A percentile compares a stretch with the other conserved stretches of the same genome.
Conservation (phyloP, 2,888 invertebrate genomes). For the Drosophila vallismaia region DNA sequence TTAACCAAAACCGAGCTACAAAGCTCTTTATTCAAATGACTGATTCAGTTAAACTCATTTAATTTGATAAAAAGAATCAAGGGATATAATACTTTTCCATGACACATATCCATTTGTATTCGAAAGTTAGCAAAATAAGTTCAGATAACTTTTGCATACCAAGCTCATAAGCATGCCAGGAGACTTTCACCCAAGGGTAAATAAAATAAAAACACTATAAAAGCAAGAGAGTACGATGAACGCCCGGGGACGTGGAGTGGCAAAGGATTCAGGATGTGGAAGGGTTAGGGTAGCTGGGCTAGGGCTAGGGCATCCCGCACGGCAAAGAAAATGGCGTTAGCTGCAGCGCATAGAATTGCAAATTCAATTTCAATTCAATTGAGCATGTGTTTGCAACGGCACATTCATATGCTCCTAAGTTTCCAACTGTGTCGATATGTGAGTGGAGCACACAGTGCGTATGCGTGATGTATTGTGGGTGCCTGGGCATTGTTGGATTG, state of each 20-base stretch:
- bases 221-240: conserved; percentile 5
- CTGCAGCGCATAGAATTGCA: conserved; percentile 74
- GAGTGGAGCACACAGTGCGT: conserved; percentile 2
- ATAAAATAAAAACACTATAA: conserved; percentile 35
- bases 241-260: conserved; percentile 18
- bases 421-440: conserved; percentile 7
- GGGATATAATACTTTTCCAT: too few relatives aligned
- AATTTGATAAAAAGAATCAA: background rate
- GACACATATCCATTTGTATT: background rate
- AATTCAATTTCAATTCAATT: conserved; percentile 79
- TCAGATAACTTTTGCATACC: conserved; percentile 17
- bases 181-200: conserved; percentile 28
- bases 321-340: conserved; percentile 73
- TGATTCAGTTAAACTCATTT: background rate
- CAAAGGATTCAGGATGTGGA: conserved; percentile 2
- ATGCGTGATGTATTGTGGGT: conserved; percentile 38
- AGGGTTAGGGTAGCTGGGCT: conserved; percentile 7
- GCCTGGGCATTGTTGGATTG: conserved; percentile 56
- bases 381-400: conserved; percentile 75
- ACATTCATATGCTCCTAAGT: conserved; percentile 58
- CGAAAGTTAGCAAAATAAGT: background rate
- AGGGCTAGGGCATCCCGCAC: conserved; percentile 49
- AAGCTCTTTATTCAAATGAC: background rate
- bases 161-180: conserved; percentile 28
- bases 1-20: background rate